Base-by-base conservation (phyloP, 2,888 invertebrate genomes). In the Anthrax anthrax region DNA sequence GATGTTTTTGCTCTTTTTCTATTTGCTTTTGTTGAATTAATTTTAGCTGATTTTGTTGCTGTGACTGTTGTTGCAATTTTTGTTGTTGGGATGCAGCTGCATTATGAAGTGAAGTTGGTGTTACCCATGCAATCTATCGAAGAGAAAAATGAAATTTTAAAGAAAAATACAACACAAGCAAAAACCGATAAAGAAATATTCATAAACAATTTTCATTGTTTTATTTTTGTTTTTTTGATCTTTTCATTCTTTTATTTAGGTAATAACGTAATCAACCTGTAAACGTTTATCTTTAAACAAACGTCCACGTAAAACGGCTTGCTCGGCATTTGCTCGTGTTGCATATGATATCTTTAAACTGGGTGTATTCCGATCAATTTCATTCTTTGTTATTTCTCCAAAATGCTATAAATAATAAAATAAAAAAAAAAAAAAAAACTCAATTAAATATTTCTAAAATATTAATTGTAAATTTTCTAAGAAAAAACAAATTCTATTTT, bases 381-480 rank as follows among this genome's bases (percentile, higher is more conserved):
- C 79, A 60, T 86, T 83, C 62, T 84, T 85, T n/a, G 81, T 80
- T 53, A 94, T 81, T 62, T 86, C 86, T 44, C 91, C 91, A 67
- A 78, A 90, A 78, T 84, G 80, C 89, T 90, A 67, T 2, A 67
- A 60, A 50, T 23, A 23, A 23, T n/a, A n/a, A n/a, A n/a, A n/a
- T n/a, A n/a, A n/a, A n/a, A n/a, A n/a, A n/a, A 52, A 52, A 44
- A 47, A 38, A 41, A 39, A 23, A 16, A 48, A 14, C 39, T 16
- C 36, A 43, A 44, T 37, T 41, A 41, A 29, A 12, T 23, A 34
- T 34, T 9, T 34, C 3, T 34, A 34, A 34, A 14, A 14, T 10
- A 14, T 10, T 13, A 34, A 34, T 1, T n/a, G 13, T 8, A 23
- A 23, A 23, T 23, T 23, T 23, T 23, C 4, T 23, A 23, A 23